phyloP scores from a whole-genome alignment of 2,797 vertebrate species.

The Acanthurus leucopareius region DNA sequence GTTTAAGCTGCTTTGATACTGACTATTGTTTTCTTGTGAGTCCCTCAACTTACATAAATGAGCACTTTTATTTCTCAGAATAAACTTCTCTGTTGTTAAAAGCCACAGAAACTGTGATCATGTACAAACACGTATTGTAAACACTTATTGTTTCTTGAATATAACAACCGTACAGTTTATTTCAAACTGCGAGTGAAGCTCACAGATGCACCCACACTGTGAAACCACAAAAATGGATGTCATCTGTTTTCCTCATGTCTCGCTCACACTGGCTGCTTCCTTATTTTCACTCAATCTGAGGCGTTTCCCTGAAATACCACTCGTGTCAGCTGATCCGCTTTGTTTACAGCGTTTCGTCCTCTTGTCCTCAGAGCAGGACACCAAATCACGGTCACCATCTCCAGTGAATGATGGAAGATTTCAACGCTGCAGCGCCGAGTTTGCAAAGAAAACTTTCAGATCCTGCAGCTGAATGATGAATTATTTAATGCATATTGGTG shows the following conservation, averaged over 20 bases:
- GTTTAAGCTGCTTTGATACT: neutral
- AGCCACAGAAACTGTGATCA: neutral
- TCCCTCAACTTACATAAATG: no score
- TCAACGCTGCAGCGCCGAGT: no score
- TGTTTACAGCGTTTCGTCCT: conserved; percentile 10
- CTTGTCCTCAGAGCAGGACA: neutral
- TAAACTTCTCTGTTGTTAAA: neutral
- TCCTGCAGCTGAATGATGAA: conserved; percentile 12
- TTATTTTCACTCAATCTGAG: conserved; percentile 1
- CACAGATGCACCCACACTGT: neutral
- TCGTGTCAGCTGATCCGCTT: conserved; percentile 14
- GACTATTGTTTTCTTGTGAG: neutral
- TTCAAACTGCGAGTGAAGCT: neutral
- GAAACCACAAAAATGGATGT: conserved; percentile 28
- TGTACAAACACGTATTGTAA: neutral
- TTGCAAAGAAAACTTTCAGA: neutral
- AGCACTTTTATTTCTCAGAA: no score
- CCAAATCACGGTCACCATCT: conserved; percentile 3
- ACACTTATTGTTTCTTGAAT: neutral
- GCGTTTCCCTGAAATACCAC: conserved; percentile 29
- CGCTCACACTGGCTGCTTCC: conserved; percentile 8
- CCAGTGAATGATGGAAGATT: neutral
- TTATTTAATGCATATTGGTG: neutral
- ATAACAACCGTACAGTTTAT: neutral
- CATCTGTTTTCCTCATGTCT: conserved; percentile 3